Evolutionary conservation across 2,888 invertebrate genomes (phyloP), one percentile per base, ranked within the genome.

Genomic region (Lypha dubia): DNA sequence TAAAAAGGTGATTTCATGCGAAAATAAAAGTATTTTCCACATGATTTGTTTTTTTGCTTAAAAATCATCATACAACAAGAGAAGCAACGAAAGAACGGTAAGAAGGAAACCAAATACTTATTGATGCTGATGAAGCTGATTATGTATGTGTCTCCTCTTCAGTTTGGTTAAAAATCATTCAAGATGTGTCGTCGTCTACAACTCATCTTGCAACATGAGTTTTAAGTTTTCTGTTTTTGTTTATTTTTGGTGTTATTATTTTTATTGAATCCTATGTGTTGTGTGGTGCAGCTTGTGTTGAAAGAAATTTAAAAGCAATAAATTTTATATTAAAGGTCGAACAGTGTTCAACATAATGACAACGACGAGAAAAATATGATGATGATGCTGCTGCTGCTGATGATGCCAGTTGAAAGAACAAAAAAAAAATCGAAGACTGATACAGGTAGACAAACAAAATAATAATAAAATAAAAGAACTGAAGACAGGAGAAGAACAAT

Each of bases 21-120:
- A 89, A 90, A 89, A 89, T 88, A 89, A 90, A 89, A 89, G 88
- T 87, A 89, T 90, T 90, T 90, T 90, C 90, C 90, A 88, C 90
- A 88, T 90, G 89, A 90, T 89, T 90, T 90, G 87, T 70, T 73
- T 28, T 28, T 32, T 51, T 73, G 60, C 70, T 46, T 51, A 58
- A 84, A 81, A 68, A 73, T 68, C 73, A 70, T 49, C 60, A 58
- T 38, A 73, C 20, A 49, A 56, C 15, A 63, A 32, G 41, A 9
- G 44, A 65, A 46, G 22, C 35, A 20, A 32, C 3, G 28, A 15
- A 41, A 79, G 67, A 22, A 51, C 44, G 46, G 15, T n/a, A 79
- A 70, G 49, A 65, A 83, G 41, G 58, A 44, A 60, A 51, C 65
- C 24, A 53, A 65, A 71, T 71, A 65, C 70, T 41, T 53, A 5